A percentile compares a stretch with the other conserved stretches of the same genome.
Conservation (phyloP, 2,797 vertebrate genomes). For the Phoeniculus purpureus region DNA sequence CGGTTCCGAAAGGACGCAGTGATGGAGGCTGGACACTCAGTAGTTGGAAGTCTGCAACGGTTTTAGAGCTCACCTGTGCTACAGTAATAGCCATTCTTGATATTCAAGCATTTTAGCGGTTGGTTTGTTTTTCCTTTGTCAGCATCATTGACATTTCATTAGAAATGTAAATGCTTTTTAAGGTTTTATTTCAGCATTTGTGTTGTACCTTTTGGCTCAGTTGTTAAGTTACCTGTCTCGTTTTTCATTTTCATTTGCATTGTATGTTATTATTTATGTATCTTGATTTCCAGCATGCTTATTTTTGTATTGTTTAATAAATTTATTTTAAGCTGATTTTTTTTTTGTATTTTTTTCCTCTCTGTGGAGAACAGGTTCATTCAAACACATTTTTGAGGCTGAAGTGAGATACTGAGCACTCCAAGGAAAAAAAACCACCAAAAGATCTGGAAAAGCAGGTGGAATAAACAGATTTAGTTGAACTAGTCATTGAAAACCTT, state of each 20-base stretch:
- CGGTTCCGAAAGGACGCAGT: background rate
- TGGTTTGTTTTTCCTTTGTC: constrained; percentile 60
- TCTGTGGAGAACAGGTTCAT: constrained; percentile 24
- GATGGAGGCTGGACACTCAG: background rate
- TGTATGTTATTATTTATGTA: constrained; percentile 84
- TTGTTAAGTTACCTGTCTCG: constrained; percentile 71
- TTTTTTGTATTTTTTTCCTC: constrained; percentile 76
- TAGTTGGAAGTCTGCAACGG: constrained; percentile 56
- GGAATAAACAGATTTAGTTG: background rate
- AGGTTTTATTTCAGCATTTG: constrained; percentile 77
- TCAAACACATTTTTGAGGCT: constrained; percentile 17
- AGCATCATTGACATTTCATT: constrained; percentile 81
- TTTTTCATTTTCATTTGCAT: constrained; percentile 78
- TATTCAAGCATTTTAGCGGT: constrained; percentile 83
- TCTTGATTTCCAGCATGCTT: constrained; percentile 76
- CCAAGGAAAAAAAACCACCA: background rate
- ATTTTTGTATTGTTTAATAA: constrained; percentile 86
- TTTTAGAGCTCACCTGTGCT: constrained; percentile 73
- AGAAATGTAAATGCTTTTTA: constrained; percentile 80
- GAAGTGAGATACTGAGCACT: background rate
- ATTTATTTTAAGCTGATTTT: constrained; percentile 82
- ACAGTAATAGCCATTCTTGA: constrained; percentile 78
- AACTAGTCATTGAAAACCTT: background rate
- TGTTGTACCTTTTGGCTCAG: constrained; percentile 75
- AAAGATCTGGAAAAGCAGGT: background rate